These are phyloP conservation scores for Gisinianus flammeolus DNA, from an alignment of 2,888 invertebrate species.

Conservation along the genomic window DNA sequence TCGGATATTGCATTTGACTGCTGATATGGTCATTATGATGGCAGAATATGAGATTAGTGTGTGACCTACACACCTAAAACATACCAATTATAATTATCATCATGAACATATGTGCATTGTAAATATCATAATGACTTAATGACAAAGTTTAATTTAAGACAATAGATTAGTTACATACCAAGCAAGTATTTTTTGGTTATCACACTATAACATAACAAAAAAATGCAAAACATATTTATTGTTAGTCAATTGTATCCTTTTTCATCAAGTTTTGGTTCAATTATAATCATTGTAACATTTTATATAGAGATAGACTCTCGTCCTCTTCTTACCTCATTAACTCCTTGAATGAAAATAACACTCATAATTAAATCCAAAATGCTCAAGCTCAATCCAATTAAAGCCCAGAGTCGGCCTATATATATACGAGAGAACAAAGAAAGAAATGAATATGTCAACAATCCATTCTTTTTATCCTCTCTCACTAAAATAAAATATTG, in stretches of 20 bases:
- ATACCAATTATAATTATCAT: too few relatives aligned
- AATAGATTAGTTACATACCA: too few relatives aligned
- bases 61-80: slow-evolving; percentile 31
- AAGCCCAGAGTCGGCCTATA: slow-evolving; percentile 26
- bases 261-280: too few relatives aligned
- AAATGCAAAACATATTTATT: too few relatives aligned
- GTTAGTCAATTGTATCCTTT: too few relatives aligned
- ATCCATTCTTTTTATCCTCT: too few relatives aligned
- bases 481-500: too few relatives aligned
- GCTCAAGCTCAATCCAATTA: slow-evolving; percentile 21
- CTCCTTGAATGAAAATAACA: slow-evolving; percentile 34
- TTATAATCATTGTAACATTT: not conserved
- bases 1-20: slow-evolving; percentile 32
- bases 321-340: slow-evolving; percentile 7
- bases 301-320: not conserved
- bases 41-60: slow-evolving; percentile 25
- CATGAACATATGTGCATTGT: too few relatives aligned
- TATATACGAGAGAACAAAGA: too few relatives aligned
- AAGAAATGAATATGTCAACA: too few relatives aligned
- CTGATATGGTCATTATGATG: slow-evolving; percentile 21
- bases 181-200: slow-evolving; percentile 9
- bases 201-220: slow-evolving; percentile 11
- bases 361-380: slow-evolving; percentile 26
- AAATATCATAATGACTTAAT: too few relatives aligned
- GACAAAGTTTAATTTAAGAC: too few relatives aligned